Base-by-base conservation (phyloP, 2,888 invertebrate genomes). In the Itoplectis maculator region DNA sequence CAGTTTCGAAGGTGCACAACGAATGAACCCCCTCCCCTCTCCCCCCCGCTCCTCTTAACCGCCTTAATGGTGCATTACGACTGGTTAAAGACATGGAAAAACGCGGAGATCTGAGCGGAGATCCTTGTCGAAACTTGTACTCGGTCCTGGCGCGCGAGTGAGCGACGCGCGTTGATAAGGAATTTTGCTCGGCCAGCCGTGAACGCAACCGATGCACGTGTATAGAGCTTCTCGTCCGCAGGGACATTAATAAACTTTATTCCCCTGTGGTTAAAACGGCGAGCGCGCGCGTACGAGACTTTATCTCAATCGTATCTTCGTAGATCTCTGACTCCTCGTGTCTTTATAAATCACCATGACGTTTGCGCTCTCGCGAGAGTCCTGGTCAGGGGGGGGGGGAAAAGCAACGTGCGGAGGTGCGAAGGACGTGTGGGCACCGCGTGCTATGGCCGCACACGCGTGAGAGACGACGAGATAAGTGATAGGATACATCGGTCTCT, bases 221-320 rank as follows among this genome's bases (percentile, higher is more conserved):
- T 77, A 65, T 29, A 29, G 29, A 29, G 29, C 66, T 18, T 51
- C 51, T 54, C n/a, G n/a, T n/a, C 77, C 42, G 29, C 59, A 37
- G 59, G 72, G 40, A 68, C 73, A 77, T 81, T 77, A 61, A 81
- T 81, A 77, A 77, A 77, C 51, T 72, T 73, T 77, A 77, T 77
- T 77, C 37, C 65, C 11, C 35, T 37, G 49, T 51, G 65, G n/a
- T 6, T 61, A 37, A 7, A 23, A 47, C 47, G n/a, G 47, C 66
- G 29, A 29, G 29, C 18, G 63, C 59, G 56, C n/a, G 42, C 20
- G 8, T 54, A 8, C 56, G 29, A 40, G 11, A 29, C 45, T 77
- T 73, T 73, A 69, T 81, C 81, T 72, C 9, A 61, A 73, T 73
- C 61, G 73, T 73, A 81, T 81, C 77, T 76, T 68, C 81, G 51